Base-by-base conservation (phyloP, 2,797 vertebrate species). In the Potorous gilbertii region DNA sequence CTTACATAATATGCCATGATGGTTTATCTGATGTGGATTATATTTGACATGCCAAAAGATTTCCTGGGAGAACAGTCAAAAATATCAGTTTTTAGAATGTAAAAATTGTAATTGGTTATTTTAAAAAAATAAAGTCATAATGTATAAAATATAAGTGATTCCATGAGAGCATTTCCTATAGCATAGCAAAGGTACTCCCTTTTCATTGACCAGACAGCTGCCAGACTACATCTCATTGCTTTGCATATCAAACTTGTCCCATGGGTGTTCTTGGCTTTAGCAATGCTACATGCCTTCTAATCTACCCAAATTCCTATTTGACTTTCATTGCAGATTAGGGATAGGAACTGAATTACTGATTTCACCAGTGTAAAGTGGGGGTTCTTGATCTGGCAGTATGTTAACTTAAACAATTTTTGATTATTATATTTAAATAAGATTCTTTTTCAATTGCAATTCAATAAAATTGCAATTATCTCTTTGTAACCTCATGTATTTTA, bases 91-190 rank as follows among this genome's bases (percentile, higher is more conserved):
- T 28, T 97, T 92, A 96, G 57, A 91, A 97, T 91, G 96, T 46
- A 95, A 56, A 96, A 96, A 59, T 96, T 92, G 14, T 94, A 93
- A 97, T 93, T 94, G 56, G 50, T 96, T 24, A 1, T 31, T 55
- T 95, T 93, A 87, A 97, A 96, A 96, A 92, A 96, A 62, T 90
- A 92, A 96, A 54, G 59, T 93, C 92, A 94, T 34, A 92, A 57
- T 91, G 18, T 93, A 93, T 40, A 54, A 8, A 46, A 95, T 97
- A 14, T 89, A 93, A 92, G 94, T 0, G 0, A 91, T 94, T 97
- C 66, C 21, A 94, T 93, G 59, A 95, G 93, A 96, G 46, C 1
- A n/a, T 96, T 95, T 95, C 74, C 93, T 95, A 94, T 55, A 56
- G 8, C 13, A 92, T 31, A 91, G 90, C 54, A 94, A 81, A 87